Percentiles rank a stretch among this genome's conserved stretches.
phyloP scores from a whole-genome alignment of 92 coral and sea anemone species.

The Umimayanthus kanabou region DNA sequence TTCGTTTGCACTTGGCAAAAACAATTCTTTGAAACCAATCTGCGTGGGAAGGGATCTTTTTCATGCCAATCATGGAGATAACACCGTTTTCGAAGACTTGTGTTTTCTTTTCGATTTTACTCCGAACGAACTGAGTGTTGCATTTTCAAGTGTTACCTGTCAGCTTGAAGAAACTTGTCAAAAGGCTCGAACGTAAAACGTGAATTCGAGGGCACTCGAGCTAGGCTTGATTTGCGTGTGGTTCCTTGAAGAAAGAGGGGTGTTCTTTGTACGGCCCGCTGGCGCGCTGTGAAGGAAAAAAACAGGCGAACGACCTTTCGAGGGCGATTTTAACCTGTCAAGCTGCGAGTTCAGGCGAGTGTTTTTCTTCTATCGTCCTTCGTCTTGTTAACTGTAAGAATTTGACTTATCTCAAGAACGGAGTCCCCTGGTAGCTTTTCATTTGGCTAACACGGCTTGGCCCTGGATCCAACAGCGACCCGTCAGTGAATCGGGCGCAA shows the following conservation, averaged over 20 bases:
- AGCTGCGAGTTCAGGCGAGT: not conserved
- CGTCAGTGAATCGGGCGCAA: not conserved
- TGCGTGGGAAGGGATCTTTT: not conserved
- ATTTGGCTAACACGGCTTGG: constrained; percentile 22
- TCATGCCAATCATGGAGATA: not conserved
- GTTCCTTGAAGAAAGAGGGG: not conserved
- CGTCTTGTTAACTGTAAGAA: constrained; percentile 12
- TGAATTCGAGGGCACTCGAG: not conserved
- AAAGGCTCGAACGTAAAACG: not conserved
- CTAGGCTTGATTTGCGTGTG: not conserved
- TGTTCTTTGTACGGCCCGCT: not conserved
- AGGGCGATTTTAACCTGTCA: not conserved
- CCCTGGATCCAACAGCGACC: constrained; percentile 36
- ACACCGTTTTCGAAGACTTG: not conserved
- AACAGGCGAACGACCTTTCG: not conserved
- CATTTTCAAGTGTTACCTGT: not conserved
- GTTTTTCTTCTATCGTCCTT: not conserved
- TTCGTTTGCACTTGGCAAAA: not conserved
- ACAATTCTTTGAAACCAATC: not conserved
- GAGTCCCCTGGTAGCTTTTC: constrained; percentile 33
- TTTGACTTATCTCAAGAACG: constrained; percentile 33
- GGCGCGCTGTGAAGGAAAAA: not conserved
- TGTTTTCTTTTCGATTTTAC: not conserved
- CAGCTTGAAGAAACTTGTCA: not conserved
- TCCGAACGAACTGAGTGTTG: not conserved